Base-by-base conservation (phyloP, 2,113 vertebrate species). In the Eonycteris spelaea region DNA sequence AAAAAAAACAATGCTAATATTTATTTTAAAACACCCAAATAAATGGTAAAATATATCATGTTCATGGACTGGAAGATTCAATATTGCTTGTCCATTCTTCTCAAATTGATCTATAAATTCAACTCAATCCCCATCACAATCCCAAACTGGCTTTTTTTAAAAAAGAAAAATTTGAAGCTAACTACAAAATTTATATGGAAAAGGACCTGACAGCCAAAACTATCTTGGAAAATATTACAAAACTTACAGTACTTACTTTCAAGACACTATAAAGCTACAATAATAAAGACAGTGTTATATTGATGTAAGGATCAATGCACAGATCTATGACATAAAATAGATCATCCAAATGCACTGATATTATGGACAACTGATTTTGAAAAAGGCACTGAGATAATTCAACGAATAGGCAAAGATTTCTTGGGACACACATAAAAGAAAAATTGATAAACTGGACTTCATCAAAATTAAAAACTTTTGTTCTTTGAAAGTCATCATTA, bases 141-240 rank as follows among this genome's bases (percentile, higher is more conserved):
- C 57, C 55, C 45, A 73, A 78, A 79, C 1, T 82, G 3, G 7
- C 2, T 43, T 75, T 73, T 28, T 93, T 40, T 18, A 14, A 30
- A 4, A 80, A 90, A 61, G 40, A 74, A 97, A 97, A 94, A 28
- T 6, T 87, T 77, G 86, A 92, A 86, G 30, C 43, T 85, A 65
- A 93, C 91, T 67, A 53, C 11, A 73, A 86, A 87, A 61, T 85
- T n/a, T 84, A 70, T 63, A 86, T 67, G 40, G 30, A 55, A 95
- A 96, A 95, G 40, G 45, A 82, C 11, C 16, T 30, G 30, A 80
- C 30, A 75, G 11, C 24, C 43, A 95, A 91, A 96, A 85, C 28
- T 83, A 95, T 86, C 40, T 71, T 96, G 43, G 71, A 88, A 91
- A 97, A 84, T 38, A 85, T 14, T 75, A 59, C 18, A 94, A 57